These are phyloP conservation scores for Seriola rivoliana DNA, from an alignment of 2,113 vertebrate species.

Conservation along the genomic window DNA sequence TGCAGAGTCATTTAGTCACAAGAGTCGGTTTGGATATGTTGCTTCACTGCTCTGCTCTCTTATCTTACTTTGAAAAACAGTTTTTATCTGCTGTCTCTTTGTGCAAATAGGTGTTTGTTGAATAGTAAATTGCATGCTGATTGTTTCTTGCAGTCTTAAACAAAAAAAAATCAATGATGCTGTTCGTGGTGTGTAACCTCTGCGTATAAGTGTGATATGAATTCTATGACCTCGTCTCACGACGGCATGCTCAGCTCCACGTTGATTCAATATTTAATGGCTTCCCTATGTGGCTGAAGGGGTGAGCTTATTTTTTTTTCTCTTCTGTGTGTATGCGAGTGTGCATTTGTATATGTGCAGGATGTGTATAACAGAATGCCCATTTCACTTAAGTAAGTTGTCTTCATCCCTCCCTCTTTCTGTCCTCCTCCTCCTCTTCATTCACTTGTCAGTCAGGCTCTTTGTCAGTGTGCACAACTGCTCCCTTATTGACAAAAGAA, in stretches of 20 bases:
- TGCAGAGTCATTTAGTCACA: conserved; percentile 20
- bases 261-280: conserved; percentile 70
- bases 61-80: conserved; percentile 36
- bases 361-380: conserved; percentile 10
- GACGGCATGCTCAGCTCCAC: conserved; percentile 30
- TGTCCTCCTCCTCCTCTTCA: conserved; percentile 40
- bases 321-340: not conserved
- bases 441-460: conserved; percentile 71
- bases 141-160: conserved; percentile 68
- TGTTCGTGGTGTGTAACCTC: conserved; percentile 46
- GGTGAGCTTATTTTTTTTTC: not conserved
- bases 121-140: conserved; percentile 62
- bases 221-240: conserved; percentile 64
- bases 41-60: conserved; percentile 6
- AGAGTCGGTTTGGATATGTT: conserved; percentile 21
- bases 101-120: conserved; percentile 53
- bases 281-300: conserved; percentile 22
- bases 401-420: conserved; percentile 34
- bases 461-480: conserved; percentile 61
- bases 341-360: conserved; percentile 30
- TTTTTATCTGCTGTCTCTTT: conserved; percentile 44
- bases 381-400: conserved; percentile 41
- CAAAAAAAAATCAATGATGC: conserved; percentile 72
- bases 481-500: conserved; percentile 69
- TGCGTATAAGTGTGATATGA: conserved; percentile 34